Conservation (phyloP, 2,888 invertebrate genomes). For the Siphonodentalium dalli region DNA sequence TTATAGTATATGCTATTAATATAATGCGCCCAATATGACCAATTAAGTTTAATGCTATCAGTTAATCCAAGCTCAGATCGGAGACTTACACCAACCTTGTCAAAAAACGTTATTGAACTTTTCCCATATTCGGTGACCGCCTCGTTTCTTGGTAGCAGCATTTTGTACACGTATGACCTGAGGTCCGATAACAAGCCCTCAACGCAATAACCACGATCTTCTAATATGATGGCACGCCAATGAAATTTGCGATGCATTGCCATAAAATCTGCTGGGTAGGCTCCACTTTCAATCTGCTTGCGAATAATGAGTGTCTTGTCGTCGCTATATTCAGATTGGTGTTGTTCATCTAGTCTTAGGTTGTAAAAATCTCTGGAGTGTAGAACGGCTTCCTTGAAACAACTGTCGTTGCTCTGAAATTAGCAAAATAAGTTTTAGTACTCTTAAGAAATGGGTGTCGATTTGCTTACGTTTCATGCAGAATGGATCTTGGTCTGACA, state of each 20-base stretch:
- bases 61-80: too few relatives aligned
- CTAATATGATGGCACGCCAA: constrained; percentile 53
- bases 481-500: too few relatives aligned
- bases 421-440: too few relatives aligned
- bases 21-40: too few relatives aligned
- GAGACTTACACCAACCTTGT: constrained; percentile 34
- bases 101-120: constrained; percentile 35
- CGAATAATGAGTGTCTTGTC: too few relatives aligned
- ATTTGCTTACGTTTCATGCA: too few relatives aligned
- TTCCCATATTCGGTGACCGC: constrained; percentile 51
- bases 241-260: constrained; percentile 55
- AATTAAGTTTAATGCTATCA: too few relatives aligned
- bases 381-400: constrained; percentile 41
- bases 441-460: too few relatives aligned
- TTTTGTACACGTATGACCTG: constrained; percentile 49
- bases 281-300: constrained; percentile 37
- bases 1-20: too few relatives aligned
- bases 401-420: too few relatives aligned
- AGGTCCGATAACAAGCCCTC: constrained; percentile 46
- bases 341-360: too few relatives aligned
- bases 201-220: constrained; percentile 39
- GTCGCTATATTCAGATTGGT: too few relatives aligned
- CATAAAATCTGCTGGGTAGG: constrained; percentile 40
- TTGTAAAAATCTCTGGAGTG: constrained; percentile 50
- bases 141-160: constrained; percentile 45